Percentiles rank a stretch among this genome's conserved stretches.
phyloP scores from a whole-genome alignment of 2,113 vertebrate species.

The Tupaia tana region DNA sequence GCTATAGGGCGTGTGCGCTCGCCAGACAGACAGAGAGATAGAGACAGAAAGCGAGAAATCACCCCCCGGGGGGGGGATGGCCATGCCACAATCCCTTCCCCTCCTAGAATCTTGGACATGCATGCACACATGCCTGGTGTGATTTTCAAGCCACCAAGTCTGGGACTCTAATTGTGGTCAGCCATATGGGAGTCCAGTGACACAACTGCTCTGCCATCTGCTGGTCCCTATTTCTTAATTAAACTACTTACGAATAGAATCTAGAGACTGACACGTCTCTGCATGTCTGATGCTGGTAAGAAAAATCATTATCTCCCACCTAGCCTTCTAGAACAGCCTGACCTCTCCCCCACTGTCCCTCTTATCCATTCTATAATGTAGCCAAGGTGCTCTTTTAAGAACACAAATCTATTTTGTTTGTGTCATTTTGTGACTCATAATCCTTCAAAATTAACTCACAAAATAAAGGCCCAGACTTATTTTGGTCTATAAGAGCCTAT shows the following conservation, averaged over 20 bases:
- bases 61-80: too few relatives aligned
- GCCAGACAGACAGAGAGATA: too few relatives aligned
- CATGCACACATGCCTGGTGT: too few relatives aligned
- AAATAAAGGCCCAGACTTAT: neutral
- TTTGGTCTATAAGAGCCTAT: neutral
- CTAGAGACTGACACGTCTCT: neutral
- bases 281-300: neutral
- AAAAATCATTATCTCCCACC: neutral
- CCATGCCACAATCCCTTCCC: too few relatives aligned
- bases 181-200: too few relatives aligned
- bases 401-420: conserved; percentile 20
- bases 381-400: conserved; percentile 21
- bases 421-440: neutral
- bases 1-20: too few relatives aligned
- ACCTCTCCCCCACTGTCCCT: neutral
- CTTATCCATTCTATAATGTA: neutral
- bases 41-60: too few relatives aligned
- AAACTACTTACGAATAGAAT: neutral
- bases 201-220: too few relatives aligned
- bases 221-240: neutral
- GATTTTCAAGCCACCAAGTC: too few relatives aligned
- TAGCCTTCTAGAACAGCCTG: neutral
- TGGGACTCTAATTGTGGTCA: too few relatives aligned
- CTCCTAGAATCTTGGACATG: too few relatives aligned
- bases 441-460: neutral